Conservation (phyloP, 2,113 vertebrate genomes). For the Gobio gobio region DNA sequence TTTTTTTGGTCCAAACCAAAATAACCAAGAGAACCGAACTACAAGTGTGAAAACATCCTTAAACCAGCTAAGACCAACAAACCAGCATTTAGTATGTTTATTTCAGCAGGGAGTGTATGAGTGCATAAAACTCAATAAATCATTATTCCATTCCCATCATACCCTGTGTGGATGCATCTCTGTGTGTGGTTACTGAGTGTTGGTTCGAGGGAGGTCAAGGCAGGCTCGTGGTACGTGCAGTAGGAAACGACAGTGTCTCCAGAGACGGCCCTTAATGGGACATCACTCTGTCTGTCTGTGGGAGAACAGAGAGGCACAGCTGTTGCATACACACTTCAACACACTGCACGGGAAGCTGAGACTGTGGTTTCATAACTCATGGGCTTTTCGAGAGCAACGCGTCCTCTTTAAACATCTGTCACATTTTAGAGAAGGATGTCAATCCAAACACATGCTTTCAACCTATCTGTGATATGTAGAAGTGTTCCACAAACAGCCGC, state of each 20-base stretch:
- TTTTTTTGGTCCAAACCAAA: too few relatives aligned
- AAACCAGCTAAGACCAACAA: too few relatives aligned
- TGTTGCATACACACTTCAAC: constrained; percentile 14
- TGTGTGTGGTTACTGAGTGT: constrained; percentile 28
- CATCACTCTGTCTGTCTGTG: constrained; percentile 19
- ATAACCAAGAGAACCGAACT: too few relatives aligned
- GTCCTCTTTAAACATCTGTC: background rate
- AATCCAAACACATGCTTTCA: constrained; percentile 9
- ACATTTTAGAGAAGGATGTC: background rate
- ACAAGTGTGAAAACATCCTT: too few relatives aligned
- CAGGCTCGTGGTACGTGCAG: constrained; percentile 21
- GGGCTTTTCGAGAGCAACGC: background rate
- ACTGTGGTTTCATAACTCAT: constrained; percentile 13
- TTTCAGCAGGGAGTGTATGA: background rate
- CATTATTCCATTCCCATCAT: background rate
- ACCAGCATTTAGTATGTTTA: too few relatives aligned
- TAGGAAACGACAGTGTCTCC: constrained; percentile 28
- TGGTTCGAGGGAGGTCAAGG: background rate
- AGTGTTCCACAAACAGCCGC: constrained; percentile 17
- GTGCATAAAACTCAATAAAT: background rate
- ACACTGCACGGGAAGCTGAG: background rate
- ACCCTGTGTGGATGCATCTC: background rate
- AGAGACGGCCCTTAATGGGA: constrained; percentile 12
- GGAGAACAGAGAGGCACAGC: background rate
- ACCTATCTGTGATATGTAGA: background rate